A percentile compares a stretch with the other conserved stretches of the same genome.
Conservation (phyloP, 2,113 vertebrate species). For the Ardeotis arabs region DNA sequence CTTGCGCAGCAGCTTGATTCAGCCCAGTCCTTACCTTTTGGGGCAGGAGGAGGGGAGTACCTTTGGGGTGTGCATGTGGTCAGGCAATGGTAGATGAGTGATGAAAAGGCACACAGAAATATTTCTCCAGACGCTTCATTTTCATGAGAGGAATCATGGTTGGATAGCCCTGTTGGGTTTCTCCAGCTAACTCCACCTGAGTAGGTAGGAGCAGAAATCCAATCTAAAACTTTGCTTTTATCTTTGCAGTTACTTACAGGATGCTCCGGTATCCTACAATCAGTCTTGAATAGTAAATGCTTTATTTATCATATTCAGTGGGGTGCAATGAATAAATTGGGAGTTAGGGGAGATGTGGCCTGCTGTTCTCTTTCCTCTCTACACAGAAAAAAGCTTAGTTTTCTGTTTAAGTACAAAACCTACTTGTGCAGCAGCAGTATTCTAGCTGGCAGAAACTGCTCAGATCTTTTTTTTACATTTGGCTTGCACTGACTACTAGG, state of each 20-base stretch:
- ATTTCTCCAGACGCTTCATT: accelerated
- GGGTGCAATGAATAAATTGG: background rate
- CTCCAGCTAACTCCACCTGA: background rate
- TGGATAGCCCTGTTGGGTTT: background rate
- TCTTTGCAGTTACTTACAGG: background rate
- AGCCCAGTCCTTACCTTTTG: background rate
- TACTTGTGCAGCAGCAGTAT: background rate
- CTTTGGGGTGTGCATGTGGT: background rate
- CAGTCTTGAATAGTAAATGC: background rate
- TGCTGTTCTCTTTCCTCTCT: background rate
- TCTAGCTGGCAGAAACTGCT: background rate
- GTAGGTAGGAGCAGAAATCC: background rate
- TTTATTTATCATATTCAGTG: accelerated
- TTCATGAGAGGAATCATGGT: accelerated
- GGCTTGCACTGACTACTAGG: background rate
- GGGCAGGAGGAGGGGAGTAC: background rate
- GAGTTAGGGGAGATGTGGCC: background rate
- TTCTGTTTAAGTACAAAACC: background rate
- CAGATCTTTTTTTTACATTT: background rate
- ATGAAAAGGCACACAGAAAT: background rate
- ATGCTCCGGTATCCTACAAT: background rate
- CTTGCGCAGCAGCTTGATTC: background rate
- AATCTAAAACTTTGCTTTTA: background rate
- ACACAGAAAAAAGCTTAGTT: background rate
- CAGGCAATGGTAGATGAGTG: background rate